Evolutionary conservation across 2,797 vertebrate genomes (phyloP).

Genomic region (Urocyon cinereoargenteus): DNA sequence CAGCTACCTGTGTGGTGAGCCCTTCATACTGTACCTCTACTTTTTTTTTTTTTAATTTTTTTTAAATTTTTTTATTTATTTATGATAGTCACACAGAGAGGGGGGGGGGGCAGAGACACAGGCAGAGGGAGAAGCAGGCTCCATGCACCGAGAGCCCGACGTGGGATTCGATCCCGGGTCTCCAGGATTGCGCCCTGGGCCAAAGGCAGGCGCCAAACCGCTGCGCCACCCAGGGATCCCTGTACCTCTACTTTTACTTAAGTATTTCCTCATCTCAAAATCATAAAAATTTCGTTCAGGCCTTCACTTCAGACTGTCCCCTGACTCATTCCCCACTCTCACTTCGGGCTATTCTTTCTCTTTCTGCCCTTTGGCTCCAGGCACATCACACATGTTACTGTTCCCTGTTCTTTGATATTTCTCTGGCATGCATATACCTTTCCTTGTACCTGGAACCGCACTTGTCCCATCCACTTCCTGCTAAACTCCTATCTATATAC

Average conservation of each 20-base stretch:
- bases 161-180: too few species aligned
- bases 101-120: too few species aligned
- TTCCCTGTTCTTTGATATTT: background rate
- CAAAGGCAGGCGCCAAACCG: too few species aligned
- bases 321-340: background rate
- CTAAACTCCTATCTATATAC: background rate
- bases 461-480: background rate
- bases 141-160: too few species aligned
- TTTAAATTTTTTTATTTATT: too few species aligned
- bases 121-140: too few species aligned
- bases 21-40: background rate
- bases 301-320: background rate
- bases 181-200: too few species aligned
- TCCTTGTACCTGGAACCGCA: background rate
- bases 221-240: too few species aligned
- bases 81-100: too few species aligned
- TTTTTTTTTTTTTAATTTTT: too few species aligned
- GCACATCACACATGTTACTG: background rate
- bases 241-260: background rate
- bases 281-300: background rate
- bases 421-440: background rate
- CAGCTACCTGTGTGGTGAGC: background rate
- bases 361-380: background rate
- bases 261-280: background rate
- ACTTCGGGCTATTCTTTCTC: background rate